Percentiles rank a stretch among this genome's conserved stretches.
Conservation (phyloP, 2,113 vertebrate species). For the Hucho hucho region DNA sequence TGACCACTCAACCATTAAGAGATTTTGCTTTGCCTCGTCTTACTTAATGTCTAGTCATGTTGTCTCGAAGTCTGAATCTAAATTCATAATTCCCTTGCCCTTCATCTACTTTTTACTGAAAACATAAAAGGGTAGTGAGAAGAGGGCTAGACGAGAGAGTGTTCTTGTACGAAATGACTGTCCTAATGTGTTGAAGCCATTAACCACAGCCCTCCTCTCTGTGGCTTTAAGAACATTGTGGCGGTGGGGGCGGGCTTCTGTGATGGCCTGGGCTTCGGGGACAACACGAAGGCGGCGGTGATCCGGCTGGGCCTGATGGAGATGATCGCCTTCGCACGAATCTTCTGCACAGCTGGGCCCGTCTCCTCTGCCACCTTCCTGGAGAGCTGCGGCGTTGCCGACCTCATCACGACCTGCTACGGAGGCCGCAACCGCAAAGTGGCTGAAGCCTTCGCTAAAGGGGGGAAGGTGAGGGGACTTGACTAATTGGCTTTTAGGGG, state of each 20-base stretch:
- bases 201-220: neutral
- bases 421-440: constrained; percentile 91
- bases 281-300: constrained; percentile 95
- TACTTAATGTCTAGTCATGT: no score
- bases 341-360: constrained; percentile 84
- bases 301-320: constrained; percentile 97
- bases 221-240: constrained; percentile 84
- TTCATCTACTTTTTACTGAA: no score
- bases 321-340: constrained; percentile 90
- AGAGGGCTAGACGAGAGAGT: no score
- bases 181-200: no score
- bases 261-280: constrained; percentile 90
- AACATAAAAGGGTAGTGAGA: no score
- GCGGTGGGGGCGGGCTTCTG: constrained; percentile 95
- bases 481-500: neutral
- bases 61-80: no score
- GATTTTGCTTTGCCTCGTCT: no score
- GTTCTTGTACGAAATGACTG: no score
- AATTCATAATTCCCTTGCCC: no score
- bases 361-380: constrained; percentile 86
- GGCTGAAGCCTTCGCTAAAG: constrained; percentile 88
- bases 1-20: constrained; percentile 42
- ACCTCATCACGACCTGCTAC: constrained; percentile 96
- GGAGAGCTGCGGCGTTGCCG: constrained; percentile 93
- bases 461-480: constrained; percentile 80